phyloP scores from a whole-genome alignment of 2,888 invertebrate genomes.

The Neoaliturus tenellus region DNA sequence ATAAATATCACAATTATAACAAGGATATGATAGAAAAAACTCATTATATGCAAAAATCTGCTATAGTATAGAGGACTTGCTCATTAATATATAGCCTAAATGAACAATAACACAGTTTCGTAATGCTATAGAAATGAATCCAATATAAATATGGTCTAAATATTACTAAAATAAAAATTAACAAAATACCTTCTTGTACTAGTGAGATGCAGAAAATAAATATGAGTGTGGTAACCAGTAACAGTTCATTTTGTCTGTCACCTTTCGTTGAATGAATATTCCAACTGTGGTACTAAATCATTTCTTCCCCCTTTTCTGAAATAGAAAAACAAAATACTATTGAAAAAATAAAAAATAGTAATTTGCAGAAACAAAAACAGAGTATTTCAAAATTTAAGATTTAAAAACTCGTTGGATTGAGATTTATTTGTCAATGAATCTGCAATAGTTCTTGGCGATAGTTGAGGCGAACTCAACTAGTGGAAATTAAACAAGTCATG shows the following conservation, averaged over 20 bases:
- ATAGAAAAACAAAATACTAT: neutral
- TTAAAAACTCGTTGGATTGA: no score
- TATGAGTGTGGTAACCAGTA: slow-evolving; percentile 2
- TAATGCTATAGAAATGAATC: neutral
- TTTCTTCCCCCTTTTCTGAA: slow-evolving; percentile 18
- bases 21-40: neutral
- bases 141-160: neutral
- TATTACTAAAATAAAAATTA: neutral
- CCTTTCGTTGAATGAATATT: neutral
- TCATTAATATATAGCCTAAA: no score
- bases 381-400: no score
- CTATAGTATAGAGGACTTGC: neutral
- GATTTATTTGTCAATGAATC: no score
- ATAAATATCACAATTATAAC: slow-evolving; percentile 11
- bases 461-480: no score
- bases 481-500: no score
- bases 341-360: no score
- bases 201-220: neutral
- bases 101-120: no score
- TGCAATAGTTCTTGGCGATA: no score
- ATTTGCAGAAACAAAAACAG: no score
- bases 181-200: neutral
- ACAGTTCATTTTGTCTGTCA: neutral
- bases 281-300: neutral
- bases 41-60: neutral